Evolutionary conservation across 2,888 invertebrate species (phyloP), one percentile per base, ranked within the genome.

Genomic region (Steromphala cineraria): DNA sequence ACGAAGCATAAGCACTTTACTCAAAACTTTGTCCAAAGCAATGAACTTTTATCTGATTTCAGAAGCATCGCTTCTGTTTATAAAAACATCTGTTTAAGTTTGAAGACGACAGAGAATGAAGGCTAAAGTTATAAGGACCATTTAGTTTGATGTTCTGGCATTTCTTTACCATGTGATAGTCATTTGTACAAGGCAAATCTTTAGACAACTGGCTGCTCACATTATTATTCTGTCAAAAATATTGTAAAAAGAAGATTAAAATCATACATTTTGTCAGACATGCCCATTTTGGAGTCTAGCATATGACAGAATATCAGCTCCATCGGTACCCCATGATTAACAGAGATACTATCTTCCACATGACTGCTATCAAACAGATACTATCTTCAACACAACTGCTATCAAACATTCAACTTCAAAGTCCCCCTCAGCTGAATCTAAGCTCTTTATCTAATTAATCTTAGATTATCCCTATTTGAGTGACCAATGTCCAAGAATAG

Each of bases 391-490:
- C 71, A 71, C 36, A 19, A 71, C 71, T 71, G 40, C 71, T 71
- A 31, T 71, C 36, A 71, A 71, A 71, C 40, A n/a, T 71, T 31
- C 31, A 71, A 71, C 71, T 31, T 71, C 71, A 71, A 71, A 71
- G 71, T 36, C 31, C 17, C 71, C 28, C 71, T 71, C 71, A 71
- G 28, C 31, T 71, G 71, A 71, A 71, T 71, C 71, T 71, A 71
- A 71, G 71, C 71, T 71, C 71, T 17, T 71, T 71, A 71, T 71
- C 71, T 71, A 71, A 71, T 71, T 71, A 71, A 71, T 71, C 31
- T 71, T 40, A 36, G 71, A 71, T 71, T 71, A 71, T 71, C 71
- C 40, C 40, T 36, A 19, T 71, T 71, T 31, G 40, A 71, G 71
- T 71, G 36, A n/a, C 71, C 36, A 24, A 19, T 71, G 71, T 31